phyloP scores from a whole-genome alignment of 1,140 invertebrate species.

The Lepidurus packardi region DNA sequence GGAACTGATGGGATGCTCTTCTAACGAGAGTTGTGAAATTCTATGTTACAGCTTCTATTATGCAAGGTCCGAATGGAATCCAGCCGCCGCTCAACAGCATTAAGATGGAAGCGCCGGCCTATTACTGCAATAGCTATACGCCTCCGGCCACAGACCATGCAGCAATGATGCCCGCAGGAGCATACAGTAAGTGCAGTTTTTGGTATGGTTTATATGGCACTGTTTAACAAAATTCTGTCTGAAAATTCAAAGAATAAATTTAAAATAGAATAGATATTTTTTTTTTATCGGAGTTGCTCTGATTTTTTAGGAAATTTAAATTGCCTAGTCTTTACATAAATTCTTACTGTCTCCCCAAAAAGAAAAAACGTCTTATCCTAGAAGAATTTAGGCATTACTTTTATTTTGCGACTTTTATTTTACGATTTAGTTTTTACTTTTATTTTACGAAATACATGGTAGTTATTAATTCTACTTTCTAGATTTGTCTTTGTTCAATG shows the following conservation, averaged over 20 bases:
- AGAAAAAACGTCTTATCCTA: too few species aligned
- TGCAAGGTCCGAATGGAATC: constrained; percentile 78
- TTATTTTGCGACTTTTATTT: too few species aligned
- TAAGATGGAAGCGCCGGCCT: constrained; percentile 81
- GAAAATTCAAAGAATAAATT: not conserved
- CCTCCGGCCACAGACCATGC: constrained; percentile 58
- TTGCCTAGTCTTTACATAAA: not conserved
- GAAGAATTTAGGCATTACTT: too few species aligned
- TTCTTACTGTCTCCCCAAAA: too few species aligned
- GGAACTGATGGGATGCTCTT: too few species aligned
- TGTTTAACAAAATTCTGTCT: too few species aligned
- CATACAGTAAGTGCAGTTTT: constrained; percentile 54
- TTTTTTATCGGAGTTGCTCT: too few species aligned
- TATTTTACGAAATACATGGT: too few species aligned
- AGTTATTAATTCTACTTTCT: too few species aligned
- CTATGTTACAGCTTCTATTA: constrained; percentile 79
- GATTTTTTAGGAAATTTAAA: too few species aligned
- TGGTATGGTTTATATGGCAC: not conserved
- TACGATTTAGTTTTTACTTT: too few species aligned
- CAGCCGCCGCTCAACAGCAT: constrained; percentile 72
- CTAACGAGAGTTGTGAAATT: constrained; percentile 35
- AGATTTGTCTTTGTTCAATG: too few species aligned
- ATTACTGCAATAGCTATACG: constrained; percentile 89
- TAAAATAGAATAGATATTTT: not conserved
- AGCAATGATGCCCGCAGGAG: constrained; percentile 52